Base-by-base conservation (phyloP, 1,140 invertebrate genomes). In the Apolygus lucorum region DNA sequence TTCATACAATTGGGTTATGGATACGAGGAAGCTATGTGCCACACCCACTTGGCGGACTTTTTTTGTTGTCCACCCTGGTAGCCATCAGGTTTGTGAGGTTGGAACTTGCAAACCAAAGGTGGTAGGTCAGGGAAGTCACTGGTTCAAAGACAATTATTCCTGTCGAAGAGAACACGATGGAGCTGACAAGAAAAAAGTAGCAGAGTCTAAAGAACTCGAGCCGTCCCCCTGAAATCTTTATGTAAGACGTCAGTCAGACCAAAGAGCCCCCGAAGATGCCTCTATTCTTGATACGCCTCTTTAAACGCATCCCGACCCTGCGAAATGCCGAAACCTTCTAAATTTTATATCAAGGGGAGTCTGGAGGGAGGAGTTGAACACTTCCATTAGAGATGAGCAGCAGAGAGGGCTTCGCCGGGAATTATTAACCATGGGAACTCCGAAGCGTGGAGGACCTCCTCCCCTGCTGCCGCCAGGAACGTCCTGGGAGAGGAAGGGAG, bases 391-490 rank as follows among this genome's bases (percentile, higher is more conserved):
- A 59, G 22, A 59, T 59, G 54, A 59, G 54, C 54, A 17, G 4
- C 22, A 4, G 22, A 52, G 22, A 24, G 22, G 67, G 26, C 21
- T 29, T n/a, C 21, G 27, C 34, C 25, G 11, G 52, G 54, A 69
- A 69, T 69, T 69, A 69, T 69, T 69, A 69, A 69, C 52, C 25
- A 69, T 52, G 68, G 54, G 68, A 69, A 69, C 52, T 22, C 25
- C 25, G 21, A 4, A 17, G 34, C 34, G 34, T 42, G 34, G 34
- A 17, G 17, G 34, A n/a, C n/a, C n/a, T n/a, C n/a, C n/a, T n/a
- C n/a, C n/a, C n/a, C n/a, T n/a, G n/a, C n/a, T n/a, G n/a, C n/a
- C n/a, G n/a, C n/a, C n/a, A n/a, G n/a, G n/a, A n/a, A n/a, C n/a
- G n/a, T n/a, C n/a, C 17, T 42, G 34, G 34, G 34, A 17, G 34